A percentile compares a stretch with the other conserved stretches of the same genome.
Conservation (phyloP, 2,888 invertebrate species). For the Sicus ferrugineus region DNA sequence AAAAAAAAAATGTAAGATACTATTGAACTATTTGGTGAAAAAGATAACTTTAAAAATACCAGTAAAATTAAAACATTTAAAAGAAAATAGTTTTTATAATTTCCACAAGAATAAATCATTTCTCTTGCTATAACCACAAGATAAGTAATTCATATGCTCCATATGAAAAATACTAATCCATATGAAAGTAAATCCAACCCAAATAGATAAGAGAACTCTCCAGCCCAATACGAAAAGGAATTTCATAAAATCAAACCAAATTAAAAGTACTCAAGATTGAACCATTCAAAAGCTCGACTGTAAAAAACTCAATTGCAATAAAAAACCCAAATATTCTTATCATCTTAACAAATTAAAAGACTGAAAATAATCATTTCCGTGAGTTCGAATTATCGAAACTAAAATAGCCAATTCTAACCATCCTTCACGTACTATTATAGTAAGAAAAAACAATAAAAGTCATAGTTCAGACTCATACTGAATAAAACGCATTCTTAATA, state of each 20-base stretch:
- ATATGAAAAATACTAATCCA: neutral
- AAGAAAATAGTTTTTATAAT: too few relatives aligned
- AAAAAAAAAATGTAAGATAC: too few relatives aligned
- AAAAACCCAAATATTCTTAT: constrained; percentile 66
- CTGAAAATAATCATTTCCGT: constrained; percentile 73
- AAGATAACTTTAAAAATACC: neutral
- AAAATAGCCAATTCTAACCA: constrained; percentile 72
- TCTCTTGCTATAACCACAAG: neutral
- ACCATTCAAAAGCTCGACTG: too few relatives aligned
- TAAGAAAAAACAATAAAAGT: constrained; percentile 71
- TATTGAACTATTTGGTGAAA: too few relatives aligned
- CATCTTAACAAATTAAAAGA: constrained; percentile 69
- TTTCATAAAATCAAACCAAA: too few relatives aligned
- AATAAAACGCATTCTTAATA: constrained; percentile 66
- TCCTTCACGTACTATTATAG: constrained; percentile 72
- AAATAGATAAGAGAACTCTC: neutral
- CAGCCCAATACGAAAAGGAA: neutral
- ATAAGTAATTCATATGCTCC: neutral
- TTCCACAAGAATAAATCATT: too few relatives aligned
- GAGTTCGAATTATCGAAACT: constrained; percentile 70
- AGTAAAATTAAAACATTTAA: too few relatives aligned
- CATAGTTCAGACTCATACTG: constrained; percentile 66
- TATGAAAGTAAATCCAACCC: neutral
- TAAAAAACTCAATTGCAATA: too few relatives aligned
- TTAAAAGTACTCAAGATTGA: too few relatives aligned